Conservation (phyloP, 2,113 vertebrate species). For the Serilophus lunatus region DNA sequence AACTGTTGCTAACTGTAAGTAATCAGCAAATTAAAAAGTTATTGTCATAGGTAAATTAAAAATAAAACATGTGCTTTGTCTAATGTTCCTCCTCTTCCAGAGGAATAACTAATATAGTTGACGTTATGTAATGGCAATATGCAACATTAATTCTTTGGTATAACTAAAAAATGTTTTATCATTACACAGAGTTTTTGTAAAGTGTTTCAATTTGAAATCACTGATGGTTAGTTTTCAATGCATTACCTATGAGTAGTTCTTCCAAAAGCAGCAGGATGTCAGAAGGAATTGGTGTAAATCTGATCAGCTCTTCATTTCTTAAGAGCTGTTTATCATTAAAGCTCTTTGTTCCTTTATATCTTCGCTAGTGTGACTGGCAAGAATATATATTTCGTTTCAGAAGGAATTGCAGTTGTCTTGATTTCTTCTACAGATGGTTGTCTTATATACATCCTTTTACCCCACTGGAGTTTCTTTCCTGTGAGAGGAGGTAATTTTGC, state of each 20-base stretch:
- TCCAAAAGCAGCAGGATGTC: background rate
- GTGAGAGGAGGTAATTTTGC: background rate
- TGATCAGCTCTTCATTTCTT: background rate
- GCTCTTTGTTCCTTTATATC: background rate
- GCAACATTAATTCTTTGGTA: rapidly evolving
- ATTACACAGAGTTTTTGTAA: background rate
- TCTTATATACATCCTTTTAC: background rate
- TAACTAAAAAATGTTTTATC: background rate
- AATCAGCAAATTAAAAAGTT: background rate
- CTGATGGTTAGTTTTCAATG: background rate
- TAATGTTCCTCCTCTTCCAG: background rate
- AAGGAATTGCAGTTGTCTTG: background rate
- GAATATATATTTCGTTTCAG: background rate
- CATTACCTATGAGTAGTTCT: background rate
- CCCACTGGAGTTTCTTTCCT: background rate
- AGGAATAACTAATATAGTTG: background rate
- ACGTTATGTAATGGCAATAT: background rate
- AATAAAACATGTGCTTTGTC: background rate
- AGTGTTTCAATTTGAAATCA: background rate
- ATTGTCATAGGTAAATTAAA: background rate
- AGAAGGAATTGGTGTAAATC: background rate
- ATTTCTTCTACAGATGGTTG: background rate
- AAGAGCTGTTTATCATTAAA: background rate
- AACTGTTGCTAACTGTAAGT: background rate
- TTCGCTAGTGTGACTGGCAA: background rate